Conservation (phyloP, 2,888 invertebrate species). For the Sminthurides aquaticus region DNA sequence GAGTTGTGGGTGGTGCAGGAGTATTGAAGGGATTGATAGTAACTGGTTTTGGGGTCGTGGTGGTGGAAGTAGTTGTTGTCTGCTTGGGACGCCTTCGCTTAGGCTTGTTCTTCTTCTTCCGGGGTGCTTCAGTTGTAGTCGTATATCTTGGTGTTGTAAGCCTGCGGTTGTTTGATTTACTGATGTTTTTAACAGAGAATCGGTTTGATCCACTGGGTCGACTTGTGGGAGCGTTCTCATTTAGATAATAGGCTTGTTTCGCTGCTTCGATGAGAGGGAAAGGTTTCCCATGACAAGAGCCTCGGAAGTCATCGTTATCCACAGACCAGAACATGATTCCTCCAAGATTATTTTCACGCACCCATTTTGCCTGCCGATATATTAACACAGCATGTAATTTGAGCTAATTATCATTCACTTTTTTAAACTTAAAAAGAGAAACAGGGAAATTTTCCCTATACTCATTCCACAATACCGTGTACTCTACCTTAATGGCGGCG, state of each 20-base stretch:
- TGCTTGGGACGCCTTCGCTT: conserved; percentile 37
- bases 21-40: conserved; percentile 51
- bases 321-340: conserved; percentile 92
- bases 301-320: conserved; percentile 89
- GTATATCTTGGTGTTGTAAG: conserved; percentile 43
- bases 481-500: conserved; percentile 61
- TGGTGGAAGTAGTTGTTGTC: conserved; percentile 48
- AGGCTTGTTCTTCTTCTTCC: conserved; percentile 24
- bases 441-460: too few relatives aligned
- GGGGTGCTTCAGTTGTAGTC: conserved; percentile 39
- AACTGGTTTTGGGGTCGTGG: conserved; percentile 49
- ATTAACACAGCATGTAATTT: conserved; percentile 9
- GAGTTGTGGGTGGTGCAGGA: conserved; percentile 79
- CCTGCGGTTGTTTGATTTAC: conserved; percentile 14
- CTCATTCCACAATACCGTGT: neutral
- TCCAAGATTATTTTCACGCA: conserved; percentile 72
- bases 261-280: conserved; percentile 88
- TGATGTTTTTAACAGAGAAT: conserved; percentile 13
- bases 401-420: neutral
- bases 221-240: conserved; percentile 26
- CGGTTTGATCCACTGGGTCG: conserved; percentile 10
- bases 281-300: conserved; percentile 74
- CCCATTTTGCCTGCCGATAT: conserved; percentile 61
- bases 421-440: too few relatives aligned
- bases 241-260: conserved; percentile 50